Base-by-base conservation (phyloP, 92 coral and sea anemone species). In the Pocillopora grandis region DNA sequence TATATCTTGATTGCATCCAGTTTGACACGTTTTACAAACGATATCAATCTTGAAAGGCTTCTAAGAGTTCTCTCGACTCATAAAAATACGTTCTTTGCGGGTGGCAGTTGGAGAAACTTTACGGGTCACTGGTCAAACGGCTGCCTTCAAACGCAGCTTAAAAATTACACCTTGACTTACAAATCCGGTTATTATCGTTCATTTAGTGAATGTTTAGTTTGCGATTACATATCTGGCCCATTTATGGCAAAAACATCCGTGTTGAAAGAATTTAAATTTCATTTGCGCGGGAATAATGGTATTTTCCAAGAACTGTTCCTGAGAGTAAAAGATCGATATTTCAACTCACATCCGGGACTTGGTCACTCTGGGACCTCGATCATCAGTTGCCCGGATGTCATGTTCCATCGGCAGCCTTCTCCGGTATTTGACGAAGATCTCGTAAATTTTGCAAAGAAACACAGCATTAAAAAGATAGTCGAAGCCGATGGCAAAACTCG, bases 321-420 rank as follows among this genome's bases (percentile, higher is more conserved):
- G 55, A 86, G 93, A 67, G 75, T 86, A 52, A 91, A 91, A 62
- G 85, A 78, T 56, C 85, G 80, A 20, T 75, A 65, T 80, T 59
- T 59, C 9, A 23, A 60, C 58, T n/a, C 59, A 48, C 86, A 83
- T 63, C 86, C 63, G 80, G 86, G 80, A 64, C 76, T 84, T 81
- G 68, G 82, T 80, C 80, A 81, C 80, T 84, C 84, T n/a, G 74
- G 83, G 87, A 66, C 82, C 64, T 86, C 84, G 31, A 84, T 91
- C 17, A 90, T 93, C 15, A 91, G 90, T 81, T 94, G 98, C 86
- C 98, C 98, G 86, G 98, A 94, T 88, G 95, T 90, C 5, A 87
- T 91, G 98, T 92, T 89, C 62, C 89, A 90, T 69, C 75, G 48
- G 16, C 85, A 85, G 63, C 0, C 36, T 36, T 58, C 79, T 61